Base-by-base conservation (phyloP, 2,797 vertebrate species). In the Geotrypetes seraphini region DNA sequence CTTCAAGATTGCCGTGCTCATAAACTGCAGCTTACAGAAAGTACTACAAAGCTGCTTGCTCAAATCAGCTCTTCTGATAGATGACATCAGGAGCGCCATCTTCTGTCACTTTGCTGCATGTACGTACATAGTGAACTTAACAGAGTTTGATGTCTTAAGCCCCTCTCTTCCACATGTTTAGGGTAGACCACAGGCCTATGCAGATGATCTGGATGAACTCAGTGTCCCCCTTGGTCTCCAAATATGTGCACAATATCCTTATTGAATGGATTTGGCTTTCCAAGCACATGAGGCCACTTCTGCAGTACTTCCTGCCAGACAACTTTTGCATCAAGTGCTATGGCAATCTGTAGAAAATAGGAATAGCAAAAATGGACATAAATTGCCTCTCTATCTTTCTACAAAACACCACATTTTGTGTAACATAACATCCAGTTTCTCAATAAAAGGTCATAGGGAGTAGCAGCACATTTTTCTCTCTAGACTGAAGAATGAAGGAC, bases 221-320 rank as follows among this genome's bases (percentile, higher is more conserved):
- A 83, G 35, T 83, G 65, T 12, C 78, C 79, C 0, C 80, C 80
- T 57, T 83, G 79, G 19, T 78, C 71, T 47, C 73, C 75, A 62
- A 84, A 84, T 31, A 61, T 17, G 3, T 59, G 42, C 36, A 63
- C 50, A 9, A 85, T 84, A 53, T 73, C 67, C 4, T 42, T 1
- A 0, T 85, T 85, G 52, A 71, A 75, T 1, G 71, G 74, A 33
- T 85, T 85, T 47, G 77, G 71, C 47, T 73, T 70, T 26, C 81
- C 81, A 7, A 81, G 68, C 30, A 75, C 21, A 0, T 73, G 46
- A 16, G 79, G 81, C 73, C 73, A 69, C 11, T 55, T 47, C 0
- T 3, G 50, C 5, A 59, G 34, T 0, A 24, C 35, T 46, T 73
- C 75, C 38, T 73, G 33, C 82, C 82, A 85, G 33, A 78, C 42